A percentile compares a stretch with the other conserved stretches of the same genome.
phyloP scores from a whole-genome alignment of 1,140 invertebrate species.

The Tetranychus urticae region DNA sequence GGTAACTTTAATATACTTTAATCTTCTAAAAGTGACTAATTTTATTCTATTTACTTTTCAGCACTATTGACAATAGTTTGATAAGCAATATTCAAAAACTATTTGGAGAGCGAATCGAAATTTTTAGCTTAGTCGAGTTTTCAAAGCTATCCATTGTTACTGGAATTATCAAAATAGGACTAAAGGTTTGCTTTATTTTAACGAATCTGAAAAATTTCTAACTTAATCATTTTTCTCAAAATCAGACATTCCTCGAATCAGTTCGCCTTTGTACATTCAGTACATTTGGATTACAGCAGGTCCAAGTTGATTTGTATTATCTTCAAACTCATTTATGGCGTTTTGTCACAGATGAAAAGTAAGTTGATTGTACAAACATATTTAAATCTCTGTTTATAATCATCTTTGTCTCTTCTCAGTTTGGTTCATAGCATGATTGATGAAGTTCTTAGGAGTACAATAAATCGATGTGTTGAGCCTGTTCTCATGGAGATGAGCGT shows the following conservation, averaged over 20 bases:
- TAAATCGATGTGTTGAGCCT: constrained; percentile 79
- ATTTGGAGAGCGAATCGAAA: constrained; percentile 90
- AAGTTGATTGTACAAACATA: not conserved
- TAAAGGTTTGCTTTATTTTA: constrained; percentile 39
- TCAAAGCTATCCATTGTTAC: constrained; percentile 82
- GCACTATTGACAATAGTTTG: constrained; percentile 52
- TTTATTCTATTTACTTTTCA: constrained; percentile 16
- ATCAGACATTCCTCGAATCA: constrained; percentile 76
- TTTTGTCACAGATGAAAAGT: constrained; percentile 84
- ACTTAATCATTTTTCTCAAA: constrained; percentile 1
- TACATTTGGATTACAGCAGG: constrained; percentile 82
- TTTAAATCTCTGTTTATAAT: constrained; percentile 7
- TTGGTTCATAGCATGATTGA: constrained; percentile 75
- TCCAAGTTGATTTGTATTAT: constrained; percentile 88
- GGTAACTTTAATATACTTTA: constrained; percentile 13
- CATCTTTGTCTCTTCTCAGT: constrained; percentile 24
- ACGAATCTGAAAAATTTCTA: not conserved
- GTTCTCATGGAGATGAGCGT: constrained; percentile 76
- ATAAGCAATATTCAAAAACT: constrained; percentile 88
- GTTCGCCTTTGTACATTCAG: constrained; percentile 80
- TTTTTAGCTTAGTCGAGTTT: constrained; percentile 84
- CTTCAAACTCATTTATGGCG: constrained; percentile 83
- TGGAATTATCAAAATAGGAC: constrained; percentile 83
- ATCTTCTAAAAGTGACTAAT: not conserved
- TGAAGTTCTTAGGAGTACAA: constrained; percentile 77